Conservation (phyloP, 2,797 vertebrate species). For the Dipus sagitta region DNA sequence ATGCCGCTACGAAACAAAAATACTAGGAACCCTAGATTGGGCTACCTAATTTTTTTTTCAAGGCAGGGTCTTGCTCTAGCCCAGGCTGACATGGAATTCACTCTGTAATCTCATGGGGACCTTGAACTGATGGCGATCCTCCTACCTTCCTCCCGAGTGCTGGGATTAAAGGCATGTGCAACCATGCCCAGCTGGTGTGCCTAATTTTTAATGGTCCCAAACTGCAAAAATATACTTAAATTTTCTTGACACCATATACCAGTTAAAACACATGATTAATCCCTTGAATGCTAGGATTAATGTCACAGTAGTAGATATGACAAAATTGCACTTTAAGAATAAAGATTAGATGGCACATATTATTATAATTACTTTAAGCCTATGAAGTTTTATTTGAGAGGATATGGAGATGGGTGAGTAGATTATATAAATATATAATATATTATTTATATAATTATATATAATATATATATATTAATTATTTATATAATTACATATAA, state of each 20-base stretch:
- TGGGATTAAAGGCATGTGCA: too few relatives aligned
- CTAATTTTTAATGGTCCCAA: not conserved
- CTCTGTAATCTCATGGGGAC: too few relatives aligned
- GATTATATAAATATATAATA: too few relatives aligned
- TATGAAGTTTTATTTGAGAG: not conserved
- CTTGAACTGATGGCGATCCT: too few relatives aligned
- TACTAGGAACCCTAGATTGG: not conserved
- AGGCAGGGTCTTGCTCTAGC: too few relatives aligned
- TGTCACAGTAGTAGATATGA: not conserved
- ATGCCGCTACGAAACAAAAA: not conserved
- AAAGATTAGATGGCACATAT: not conserved
- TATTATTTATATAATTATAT: too few relatives aligned
- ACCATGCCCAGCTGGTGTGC: not conserved
- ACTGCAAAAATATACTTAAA: not conserved
- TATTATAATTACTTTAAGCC: not conserved
- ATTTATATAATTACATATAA: too few relatives aligned
- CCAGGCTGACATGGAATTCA: too few relatives aligned
- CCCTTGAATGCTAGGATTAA: not conserved
- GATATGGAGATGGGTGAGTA: too few relatives aligned
- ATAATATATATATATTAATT: too few relatives aligned
- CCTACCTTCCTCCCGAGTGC: too few relatives aligned
- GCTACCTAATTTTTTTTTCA: not conserved
- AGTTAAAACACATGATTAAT: not conserved
- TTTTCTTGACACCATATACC: not conserved
- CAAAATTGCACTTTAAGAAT: not conserved